phyloP scores from a whole-genome alignment of 2,888 invertebrate species.

The Tetanocera ferruginea region DNA sequence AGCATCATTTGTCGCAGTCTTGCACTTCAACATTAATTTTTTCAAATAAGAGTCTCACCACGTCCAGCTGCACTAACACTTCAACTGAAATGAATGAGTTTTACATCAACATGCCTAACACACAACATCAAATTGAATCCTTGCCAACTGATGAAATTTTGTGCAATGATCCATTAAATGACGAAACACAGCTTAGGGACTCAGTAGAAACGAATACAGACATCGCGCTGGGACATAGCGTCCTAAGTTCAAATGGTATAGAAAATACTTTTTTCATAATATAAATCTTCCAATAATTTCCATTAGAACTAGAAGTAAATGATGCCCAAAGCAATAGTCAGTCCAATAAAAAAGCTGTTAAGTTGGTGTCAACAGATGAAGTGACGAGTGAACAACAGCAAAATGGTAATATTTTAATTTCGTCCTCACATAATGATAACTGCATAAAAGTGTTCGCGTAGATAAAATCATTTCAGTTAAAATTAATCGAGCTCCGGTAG shows the following conservation, averaged over 20 bases:
- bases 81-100: not conserved
- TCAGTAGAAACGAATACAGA: not conserved
- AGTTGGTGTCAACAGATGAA: not conserved
- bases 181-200: not conserved
- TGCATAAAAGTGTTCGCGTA: too few relatives aligned
- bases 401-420: not conserved
- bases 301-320: not conserved
- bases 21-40: not conserved
- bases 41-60: not conserved
- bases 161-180: constrained; percentile 26
- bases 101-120: constrained; percentile 34
- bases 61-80: not conserved
- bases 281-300: not conserved
- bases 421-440: too few relatives aligned
- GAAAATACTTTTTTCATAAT: not conserved
- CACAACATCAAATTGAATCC: constrained; percentile 39
- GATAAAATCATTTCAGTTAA: too few relatives aligned
- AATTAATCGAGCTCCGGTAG: not conserved
- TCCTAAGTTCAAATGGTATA: not conserved
- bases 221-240: not conserved
- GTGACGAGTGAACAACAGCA: not conserved
- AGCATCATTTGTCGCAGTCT: not conserved
- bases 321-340: not conserved
- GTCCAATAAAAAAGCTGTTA: not conserved
- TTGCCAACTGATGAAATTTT: constrained; percentile 18